Evolutionary conservation across 2,797 vertebrate species (phyloP).

Genomic region (Danio jaintianensis): DNA sequence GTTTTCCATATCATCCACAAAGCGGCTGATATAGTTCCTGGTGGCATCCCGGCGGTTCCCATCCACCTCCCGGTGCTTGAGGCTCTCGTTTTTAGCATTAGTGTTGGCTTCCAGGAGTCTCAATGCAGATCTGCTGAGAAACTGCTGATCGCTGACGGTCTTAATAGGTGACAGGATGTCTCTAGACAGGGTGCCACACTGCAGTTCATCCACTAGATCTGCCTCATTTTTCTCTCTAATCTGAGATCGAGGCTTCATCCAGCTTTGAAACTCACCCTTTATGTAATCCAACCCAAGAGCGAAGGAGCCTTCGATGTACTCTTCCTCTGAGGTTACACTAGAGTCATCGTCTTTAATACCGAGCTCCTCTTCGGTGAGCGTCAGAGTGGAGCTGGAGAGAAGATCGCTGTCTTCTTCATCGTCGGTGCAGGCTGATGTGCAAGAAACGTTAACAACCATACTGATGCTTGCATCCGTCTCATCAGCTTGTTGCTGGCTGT

Average conservation of each 20-base stretch:
- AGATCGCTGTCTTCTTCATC: constrained; percentile 97
- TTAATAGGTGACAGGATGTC: constrained; percentile 71
- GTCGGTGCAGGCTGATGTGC: constrained; percentile 94
- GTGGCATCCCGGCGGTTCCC: constrained; percentile 71
- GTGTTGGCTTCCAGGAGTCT: constrained; percentile 78
- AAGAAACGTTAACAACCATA: constrained; percentile 97
- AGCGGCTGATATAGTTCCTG: constrained; percentile 77
- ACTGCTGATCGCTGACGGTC: constrained; percentile 72
- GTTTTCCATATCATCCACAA: constrained; percentile 94
- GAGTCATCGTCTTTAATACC: constrained; percentile 89
- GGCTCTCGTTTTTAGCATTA: constrained; percentile 73
- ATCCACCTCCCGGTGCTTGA: constrained; percentile 67
- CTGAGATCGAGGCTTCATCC: constrained; percentile 84
- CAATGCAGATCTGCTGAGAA: constrained; percentile 76
- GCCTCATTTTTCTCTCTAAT: constrained; percentile 83
- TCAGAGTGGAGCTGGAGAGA: constrained; percentile 95
- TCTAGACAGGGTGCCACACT: constrained; percentile 75
- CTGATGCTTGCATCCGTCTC: constrained; percentile 92
- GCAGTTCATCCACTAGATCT: constrained; percentile 84
- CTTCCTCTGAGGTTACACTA: constrained; percentile 87
- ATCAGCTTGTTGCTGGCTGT: constrained; percentile 70
- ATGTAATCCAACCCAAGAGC: constrained; percentile 91
- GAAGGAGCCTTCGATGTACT: constrained; percentile 88
- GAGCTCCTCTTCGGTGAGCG: constrained; percentile 95
- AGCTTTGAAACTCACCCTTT: constrained; percentile 91